Base-by-base conservation (phyloP, 2,113 vertebrate species). In the Empidonax traillii region DNA sequence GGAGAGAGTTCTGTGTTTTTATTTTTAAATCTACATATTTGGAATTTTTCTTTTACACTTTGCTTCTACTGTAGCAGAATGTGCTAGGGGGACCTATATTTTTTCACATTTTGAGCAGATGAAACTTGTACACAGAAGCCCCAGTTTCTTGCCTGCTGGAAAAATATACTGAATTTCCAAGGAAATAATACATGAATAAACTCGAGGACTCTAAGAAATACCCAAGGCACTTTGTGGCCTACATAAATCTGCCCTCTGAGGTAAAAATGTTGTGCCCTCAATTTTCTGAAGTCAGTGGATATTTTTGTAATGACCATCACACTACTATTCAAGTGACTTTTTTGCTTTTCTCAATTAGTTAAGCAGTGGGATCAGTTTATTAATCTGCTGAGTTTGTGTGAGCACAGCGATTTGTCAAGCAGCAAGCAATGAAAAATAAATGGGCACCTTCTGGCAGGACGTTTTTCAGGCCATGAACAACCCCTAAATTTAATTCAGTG, bases 21-120 rank as follows among this genome's bases (percentile, higher is more conserved):
- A 95, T 96, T 95, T 97, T 96, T 94, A 93, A 94, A 96, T 92
- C 91, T 96, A 97, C 93, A 90, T 94, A 94, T 96, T 97, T 96
- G 71, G 94, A 96, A 68, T 94, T 83, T 94, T 94, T 93, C 83
- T 89, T 87, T 82, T 67, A 72, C 90, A 78, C 73, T 97, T 94
- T 69, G 67, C 65, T 76, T 96, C 73, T 81, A 10, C 76, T 92
- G 66, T 94, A 85, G 81, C 89, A 91, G 94, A 94, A 95, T 94
- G 83, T 86, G 96, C 85, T 95, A 90, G 94, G 77, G 94, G 91
- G 84, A 87, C 91, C 93, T 93, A 11, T 93, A 76, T 96, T 93
- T 93, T 87, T 94, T 91, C 89, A 94, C 76, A 37, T 92, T 91
- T 94, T 93, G 85, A 96, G 79, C 90, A 93, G 96, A 96, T 96